Conservation (phyloP, 2,797 vertebrate genomes). For the Chelonia mydas region DNA sequence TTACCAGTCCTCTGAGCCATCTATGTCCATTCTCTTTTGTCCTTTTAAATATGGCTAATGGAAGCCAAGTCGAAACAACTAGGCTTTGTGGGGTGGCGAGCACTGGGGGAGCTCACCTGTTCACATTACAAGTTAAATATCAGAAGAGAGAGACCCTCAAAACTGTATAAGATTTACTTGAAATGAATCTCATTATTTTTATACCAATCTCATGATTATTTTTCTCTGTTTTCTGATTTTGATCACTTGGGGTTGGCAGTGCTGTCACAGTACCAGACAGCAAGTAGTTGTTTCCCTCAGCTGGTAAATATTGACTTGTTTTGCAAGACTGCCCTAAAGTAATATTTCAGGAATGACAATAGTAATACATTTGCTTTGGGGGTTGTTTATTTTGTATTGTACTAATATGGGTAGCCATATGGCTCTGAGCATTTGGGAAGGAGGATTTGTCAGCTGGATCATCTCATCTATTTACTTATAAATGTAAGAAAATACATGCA, state of each 20-base stretch:
- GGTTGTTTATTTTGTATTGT: conserved; percentile 60
- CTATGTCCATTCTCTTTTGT: neutral
- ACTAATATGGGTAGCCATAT: conserved; percentile 67
- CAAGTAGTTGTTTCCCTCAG: neutral
- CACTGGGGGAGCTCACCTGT: neutral
- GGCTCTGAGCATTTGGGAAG: conserved; percentile 69
- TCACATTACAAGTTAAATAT: neutral
- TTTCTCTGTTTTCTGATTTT: neutral
- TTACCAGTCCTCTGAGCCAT: neutral
- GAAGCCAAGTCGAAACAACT: neutral
- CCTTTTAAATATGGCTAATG: neutral
- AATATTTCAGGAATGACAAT: conserved; percentile 45
- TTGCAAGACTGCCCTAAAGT: conserved; percentile 38
- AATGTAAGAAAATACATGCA: conserved; percentile 64
- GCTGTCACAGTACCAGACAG: neutral
- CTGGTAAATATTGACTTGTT: neutral
- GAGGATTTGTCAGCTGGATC: conserved; percentile 73
- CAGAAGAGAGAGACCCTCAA: neutral
- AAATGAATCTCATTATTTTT: neutral
- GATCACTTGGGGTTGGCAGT: neutral
- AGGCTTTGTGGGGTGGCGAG: neutral
- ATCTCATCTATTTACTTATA: conserved; percentile 73
- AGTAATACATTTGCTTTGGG: conserved; percentile 25
- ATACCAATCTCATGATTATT: neutral
- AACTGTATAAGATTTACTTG: neutral